phyloP scores from a whole-genome alignment of 2,797 vertebrate genomes.

The Microctenopoma lineatum region DNA sequence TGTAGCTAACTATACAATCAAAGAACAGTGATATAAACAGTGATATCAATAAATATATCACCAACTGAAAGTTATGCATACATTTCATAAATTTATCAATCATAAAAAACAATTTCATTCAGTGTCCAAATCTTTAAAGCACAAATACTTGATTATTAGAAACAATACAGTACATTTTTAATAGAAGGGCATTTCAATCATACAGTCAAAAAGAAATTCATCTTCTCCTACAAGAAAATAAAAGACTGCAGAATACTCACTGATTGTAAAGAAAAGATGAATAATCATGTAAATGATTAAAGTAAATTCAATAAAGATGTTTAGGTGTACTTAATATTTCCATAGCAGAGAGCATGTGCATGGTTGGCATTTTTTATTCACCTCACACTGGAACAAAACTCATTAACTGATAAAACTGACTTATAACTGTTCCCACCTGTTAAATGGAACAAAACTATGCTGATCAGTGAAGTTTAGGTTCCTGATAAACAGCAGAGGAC shows the following conservation, averaged over 20 bases:
- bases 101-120: slow-evolving; percentile 48
- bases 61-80: slow-evolving; percentile 55
- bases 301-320: slow-evolving; percentile 11
- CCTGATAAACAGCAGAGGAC: slow-evolving; percentile 2
- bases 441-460: neutral
- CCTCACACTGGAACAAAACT: slow-evolving; percentile 23
- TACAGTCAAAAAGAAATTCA: slow-evolving; percentile 40
- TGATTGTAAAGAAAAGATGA: neutral
- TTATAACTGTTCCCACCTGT: neutral
- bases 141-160: slow-evolving; percentile 47
- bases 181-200: too few species aligned
- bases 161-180: slow-evolving; percentile 33
- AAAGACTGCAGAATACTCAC: slow-evolving; percentile 12
- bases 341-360: neutral
- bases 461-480: neutral
- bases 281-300: neutral
- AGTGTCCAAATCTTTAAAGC: slow-evolving; percentile 36
- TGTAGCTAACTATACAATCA: slow-evolving; percentile 78
- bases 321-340: neutral
- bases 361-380: neutral
- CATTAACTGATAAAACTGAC: neutral
- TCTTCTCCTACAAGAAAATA: slow-evolving; percentile 6
- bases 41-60: slow-evolving; percentile 49
- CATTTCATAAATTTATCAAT: slow-evolving; percentile 31
- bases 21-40: slow-evolving; percentile 60